Evolutionary conservation across 2,797 vertebrate genomes (phyloP), one percentile per base, ranked within the genome.

Genomic region (Chrosomus eos): DNA sequence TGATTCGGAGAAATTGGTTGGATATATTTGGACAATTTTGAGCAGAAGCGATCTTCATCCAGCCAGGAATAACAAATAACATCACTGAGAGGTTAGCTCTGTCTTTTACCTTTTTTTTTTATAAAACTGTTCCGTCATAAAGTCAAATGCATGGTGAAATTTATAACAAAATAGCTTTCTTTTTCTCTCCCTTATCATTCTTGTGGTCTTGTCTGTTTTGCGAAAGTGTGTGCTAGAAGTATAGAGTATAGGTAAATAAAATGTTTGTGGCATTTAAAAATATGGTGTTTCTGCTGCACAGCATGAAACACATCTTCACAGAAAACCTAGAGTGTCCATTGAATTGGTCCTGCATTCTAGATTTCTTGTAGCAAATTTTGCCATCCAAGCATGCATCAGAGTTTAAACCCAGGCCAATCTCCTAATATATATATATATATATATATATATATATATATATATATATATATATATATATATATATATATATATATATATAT

Each of bases 11-110:
- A 82, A 75, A 66, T 82, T 9, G 43, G 45, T 74, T 64, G 64
- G 14, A 74, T 43, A 72, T 48, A 72, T 51, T 55, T n/a, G 71
- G 66, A 26, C 66, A 71, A 33, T 31, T 73, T 48, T 82, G 78
- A 64, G 13, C 13, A 74, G 23, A 26, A 66, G 21, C 9, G 21
- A 48, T 73, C 58, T 51, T 48, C 43, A 38, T 66, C 71, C 58
- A 53, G 43, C 16, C 31, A 75, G 58, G 43, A 82, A 74, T 21
- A 75, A 38, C 23, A 75, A 26, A 82, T 53, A 53, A 28, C 31
- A 28, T 74, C 16, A 7, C 18, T 75, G 14, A 66, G 31, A 82
- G 55, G 53, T 62, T 38, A 60, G 55, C 58, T 60, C 14, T 62
- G 36, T 16, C 9, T 60, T 60, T 77, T 55, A 38, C 26, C 1